phyloP scores from a whole-genome alignment of 2,113 vertebrate genomes.

The Microcebus tavaratra region DNA sequence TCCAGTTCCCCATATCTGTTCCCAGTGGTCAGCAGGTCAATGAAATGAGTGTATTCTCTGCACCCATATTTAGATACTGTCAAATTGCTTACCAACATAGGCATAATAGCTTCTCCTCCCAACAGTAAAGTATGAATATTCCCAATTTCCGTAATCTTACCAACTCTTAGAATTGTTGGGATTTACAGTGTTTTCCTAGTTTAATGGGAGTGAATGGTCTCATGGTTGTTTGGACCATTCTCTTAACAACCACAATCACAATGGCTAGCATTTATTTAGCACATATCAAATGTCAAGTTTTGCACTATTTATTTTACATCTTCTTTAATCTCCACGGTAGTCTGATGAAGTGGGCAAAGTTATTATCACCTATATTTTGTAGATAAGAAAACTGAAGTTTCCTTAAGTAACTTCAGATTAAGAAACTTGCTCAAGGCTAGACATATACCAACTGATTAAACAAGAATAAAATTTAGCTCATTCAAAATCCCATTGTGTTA shows the following conservation, averaged over 20 bases:
- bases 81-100: neutral
- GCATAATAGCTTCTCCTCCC: neutral
- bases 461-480: constrained; percentile 14
- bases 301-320: neutral
- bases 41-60: neutral
- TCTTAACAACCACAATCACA: neutral
- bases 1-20: neutral
- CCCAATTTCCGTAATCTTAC: neutral
- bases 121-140: neutral
- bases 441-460: neutral
- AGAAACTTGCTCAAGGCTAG: constrained; percentile 24
- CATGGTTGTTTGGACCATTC: neutral
- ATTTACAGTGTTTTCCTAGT: neutral
- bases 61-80: neutral
- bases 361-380: neutral
- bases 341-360: neutral
- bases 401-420: neutral
- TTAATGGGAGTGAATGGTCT: neutral
- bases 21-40: neutral
- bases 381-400: constrained; percentile 33
- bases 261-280: neutral
- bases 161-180: neutral
- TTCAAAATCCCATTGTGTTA: neutral
- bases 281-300: neutral
- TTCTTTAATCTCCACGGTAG: neutral